Evolutionary conservation across 2,113 vertebrate genomes (phyloP).

Genomic region (Halichoerus grypus): DNA sequence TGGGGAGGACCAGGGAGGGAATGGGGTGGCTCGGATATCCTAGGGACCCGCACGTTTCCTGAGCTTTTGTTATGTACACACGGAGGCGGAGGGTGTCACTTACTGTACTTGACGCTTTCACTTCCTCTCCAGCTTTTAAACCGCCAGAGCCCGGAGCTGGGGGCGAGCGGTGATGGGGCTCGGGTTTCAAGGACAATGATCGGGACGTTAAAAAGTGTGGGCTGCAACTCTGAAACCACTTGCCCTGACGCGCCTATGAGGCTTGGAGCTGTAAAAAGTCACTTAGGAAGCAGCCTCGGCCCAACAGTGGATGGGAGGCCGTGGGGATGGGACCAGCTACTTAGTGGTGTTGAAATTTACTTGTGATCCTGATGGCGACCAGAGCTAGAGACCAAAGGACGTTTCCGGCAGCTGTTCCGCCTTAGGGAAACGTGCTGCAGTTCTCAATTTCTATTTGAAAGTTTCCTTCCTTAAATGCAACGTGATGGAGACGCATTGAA

Average conservation of each 20-base stretch:
- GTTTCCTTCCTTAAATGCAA: constrained; percentile 63
- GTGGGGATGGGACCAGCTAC: background rate
- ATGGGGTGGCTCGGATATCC: background rate
- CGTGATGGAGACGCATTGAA: background rate
- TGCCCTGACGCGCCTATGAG: background rate
- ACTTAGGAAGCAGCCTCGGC: background rate
- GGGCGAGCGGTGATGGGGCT: background rate
- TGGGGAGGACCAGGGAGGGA: background rate
- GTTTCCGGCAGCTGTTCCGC: constrained; percentile 59
- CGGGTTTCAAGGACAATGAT: constrained; percentile 63
- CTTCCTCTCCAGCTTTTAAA: constrained; percentile 63
- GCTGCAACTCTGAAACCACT: background rate
- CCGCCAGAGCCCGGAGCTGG: background rate
- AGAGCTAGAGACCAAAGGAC: background rate
- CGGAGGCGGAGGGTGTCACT: constrained; percentile 66
- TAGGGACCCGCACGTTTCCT: constrained; percentile 63
- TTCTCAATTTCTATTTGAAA: constrained; percentile 38
- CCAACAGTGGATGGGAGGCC: background rate
- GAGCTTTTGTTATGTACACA: constrained; percentile 82
- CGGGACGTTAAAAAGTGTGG: background rate
- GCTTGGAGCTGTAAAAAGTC: background rate
- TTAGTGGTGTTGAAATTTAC: background rate
- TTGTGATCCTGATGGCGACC: background rate
- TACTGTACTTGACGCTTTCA: constrained; percentile 68
- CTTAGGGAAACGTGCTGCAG: background rate